Percentiles rank a stretch among this genome's conserved stretches.
phyloP scores from a whole-genome alignment of 2,888 invertebrate species.

The Synergus japonicus region DNA sequence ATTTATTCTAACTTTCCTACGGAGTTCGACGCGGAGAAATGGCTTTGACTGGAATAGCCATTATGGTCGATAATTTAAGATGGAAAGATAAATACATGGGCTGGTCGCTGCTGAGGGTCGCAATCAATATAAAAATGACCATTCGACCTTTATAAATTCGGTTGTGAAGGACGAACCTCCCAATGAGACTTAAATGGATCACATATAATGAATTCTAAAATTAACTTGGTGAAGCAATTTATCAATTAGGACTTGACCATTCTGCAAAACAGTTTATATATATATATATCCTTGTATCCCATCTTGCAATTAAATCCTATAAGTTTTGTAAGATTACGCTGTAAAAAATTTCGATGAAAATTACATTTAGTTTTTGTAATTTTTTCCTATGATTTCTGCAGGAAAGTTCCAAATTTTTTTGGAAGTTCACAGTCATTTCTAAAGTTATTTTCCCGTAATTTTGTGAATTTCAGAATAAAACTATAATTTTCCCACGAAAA shows the following conservation, averaged over 20 bases:
- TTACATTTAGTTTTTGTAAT: too few relatives aligned
- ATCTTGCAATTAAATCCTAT: conserved; percentile 35
- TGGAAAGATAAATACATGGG: not conserved
- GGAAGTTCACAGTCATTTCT: too few relatives aligned
- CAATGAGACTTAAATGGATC: not conserved
- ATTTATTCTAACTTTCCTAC: conserved; percentile 37
- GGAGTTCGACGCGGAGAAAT: conserved; percentile 10
- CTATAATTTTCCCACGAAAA: too few relatives aligned
- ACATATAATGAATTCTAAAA: conserved; percentile 10
- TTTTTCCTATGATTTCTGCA: too few relatives aligned
- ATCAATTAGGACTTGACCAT: conserved; percentile 22
- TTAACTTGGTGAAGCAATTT: not conserved
- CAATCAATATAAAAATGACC: not conserved
- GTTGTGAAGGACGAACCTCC: not conserved
- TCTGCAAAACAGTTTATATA: not conserved
- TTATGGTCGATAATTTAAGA: not conserved
- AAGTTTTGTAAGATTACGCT: conserved; percentile 12
- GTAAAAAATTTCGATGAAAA: too few relatives aligned
- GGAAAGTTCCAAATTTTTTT: too few relatives aligned
- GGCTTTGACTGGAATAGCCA: not conserved
- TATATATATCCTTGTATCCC: conserved; percentile 14
- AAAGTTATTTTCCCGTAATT: too few relatives aligned
- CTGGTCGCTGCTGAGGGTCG: not conserved
- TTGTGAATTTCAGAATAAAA: too few relatives aligned
- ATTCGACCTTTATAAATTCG: conserved; percentile 21